phyloP scores from a whole-genome alignment of 2,797 vertebrate genomes.

The Crypturellus tataupa region DNA sequence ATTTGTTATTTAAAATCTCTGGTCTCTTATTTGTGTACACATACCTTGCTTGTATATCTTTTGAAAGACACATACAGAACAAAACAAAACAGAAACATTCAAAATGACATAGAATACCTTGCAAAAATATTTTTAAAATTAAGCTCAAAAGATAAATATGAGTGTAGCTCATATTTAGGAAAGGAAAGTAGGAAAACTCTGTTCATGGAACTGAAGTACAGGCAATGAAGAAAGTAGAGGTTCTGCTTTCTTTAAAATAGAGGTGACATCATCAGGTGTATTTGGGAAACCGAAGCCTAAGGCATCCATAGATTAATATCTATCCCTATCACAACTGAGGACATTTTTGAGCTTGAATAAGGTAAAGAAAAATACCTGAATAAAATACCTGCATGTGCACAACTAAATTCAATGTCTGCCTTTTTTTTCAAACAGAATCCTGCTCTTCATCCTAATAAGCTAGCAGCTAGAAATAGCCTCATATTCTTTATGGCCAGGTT shows the following conservation, averaged over 20 bases:
- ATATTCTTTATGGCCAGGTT: background rate
- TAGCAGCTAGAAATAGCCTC: background rate
- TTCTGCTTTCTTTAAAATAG: too few species aligned
- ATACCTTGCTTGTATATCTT: background rate
- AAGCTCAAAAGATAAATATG: background rate
- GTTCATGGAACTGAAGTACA: too few species aligned
- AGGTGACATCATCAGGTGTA: too few species aligned
- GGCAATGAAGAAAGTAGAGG: too few species aligned
- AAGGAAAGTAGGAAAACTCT: too few species aligned
- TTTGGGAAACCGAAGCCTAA: too few species aligned
- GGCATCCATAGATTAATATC: too few species aligned
- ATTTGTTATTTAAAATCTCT: background rate
- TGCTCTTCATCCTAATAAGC: background rate
- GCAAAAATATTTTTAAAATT: background rate
- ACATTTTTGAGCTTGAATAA: too few species aligned
- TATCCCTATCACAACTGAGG: too few species aligned
- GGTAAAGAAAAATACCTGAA: too few species aligned
- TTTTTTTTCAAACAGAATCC: background rate
- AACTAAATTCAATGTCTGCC: background rate
- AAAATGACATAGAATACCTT: background rate
- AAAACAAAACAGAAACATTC: background rate
- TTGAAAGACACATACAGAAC: background rate
- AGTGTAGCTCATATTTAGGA: background rate
- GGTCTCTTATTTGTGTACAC: background rate
- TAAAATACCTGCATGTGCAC: background rate